phyloP scores from a whole-genome alignment of 2,113 vertebrate genomes.

The Chaetodon auriga region DNA sequence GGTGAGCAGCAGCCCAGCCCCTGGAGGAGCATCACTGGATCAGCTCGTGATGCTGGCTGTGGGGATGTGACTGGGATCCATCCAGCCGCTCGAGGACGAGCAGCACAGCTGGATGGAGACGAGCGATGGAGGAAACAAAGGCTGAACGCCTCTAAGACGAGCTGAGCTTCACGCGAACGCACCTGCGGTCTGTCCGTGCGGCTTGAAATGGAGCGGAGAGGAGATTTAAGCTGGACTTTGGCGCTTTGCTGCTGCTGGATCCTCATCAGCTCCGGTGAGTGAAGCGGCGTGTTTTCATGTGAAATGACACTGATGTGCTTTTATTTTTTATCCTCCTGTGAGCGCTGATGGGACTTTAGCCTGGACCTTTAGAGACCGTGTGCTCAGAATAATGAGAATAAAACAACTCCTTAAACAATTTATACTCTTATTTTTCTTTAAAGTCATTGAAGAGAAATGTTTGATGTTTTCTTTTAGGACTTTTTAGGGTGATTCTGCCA shows the following conservation, averaged over 20 bases:
- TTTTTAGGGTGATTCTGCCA: not conserved
- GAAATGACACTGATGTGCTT: no score
- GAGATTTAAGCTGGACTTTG: not conserved
- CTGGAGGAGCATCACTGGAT: no score
- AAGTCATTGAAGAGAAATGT: no score
- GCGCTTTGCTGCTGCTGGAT: conserved; percentile 50
- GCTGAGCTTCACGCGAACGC: not conserved
- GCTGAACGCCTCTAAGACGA: not conserved
- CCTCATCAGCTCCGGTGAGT: conserved; percentile 60
- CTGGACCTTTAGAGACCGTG: not conserved
- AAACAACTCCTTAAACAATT: no score
- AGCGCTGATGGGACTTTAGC: not conserved
- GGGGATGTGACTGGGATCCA: not conserved
- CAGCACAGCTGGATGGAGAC: not conserved
- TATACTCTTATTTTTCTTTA: no score
- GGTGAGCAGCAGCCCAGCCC: no score
- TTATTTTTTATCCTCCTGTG: no score
- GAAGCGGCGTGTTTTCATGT: not conserved
- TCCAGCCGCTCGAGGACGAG: not conserved
- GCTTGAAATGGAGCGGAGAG: conserved; percentile 36
- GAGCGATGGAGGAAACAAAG: not conserved
- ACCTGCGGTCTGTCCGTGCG: not conserved
- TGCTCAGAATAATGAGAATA: no score
- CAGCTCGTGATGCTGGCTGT: no score
- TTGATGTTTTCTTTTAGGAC: not conserved